phyloP scores from a whole-genome alignment of 2,797 vertebrate genomes.

The Pipistrellus pygmaeus region DNA sequence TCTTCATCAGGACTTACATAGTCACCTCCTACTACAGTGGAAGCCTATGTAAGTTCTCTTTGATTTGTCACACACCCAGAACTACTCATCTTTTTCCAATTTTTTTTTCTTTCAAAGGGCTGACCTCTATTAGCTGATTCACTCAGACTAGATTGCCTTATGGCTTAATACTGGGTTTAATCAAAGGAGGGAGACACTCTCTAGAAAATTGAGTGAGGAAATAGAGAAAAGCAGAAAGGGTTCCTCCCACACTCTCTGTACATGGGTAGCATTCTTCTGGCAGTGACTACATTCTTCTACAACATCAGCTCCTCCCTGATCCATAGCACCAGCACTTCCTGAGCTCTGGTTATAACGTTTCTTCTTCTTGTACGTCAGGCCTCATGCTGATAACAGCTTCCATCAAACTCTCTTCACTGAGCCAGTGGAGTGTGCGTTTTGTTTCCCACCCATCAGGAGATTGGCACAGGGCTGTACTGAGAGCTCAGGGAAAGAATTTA shows the following conservation, averaged over 20 bases:
- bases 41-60: background rate
- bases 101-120: background rate
- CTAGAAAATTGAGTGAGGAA: background rate
- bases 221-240: background rate
- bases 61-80: background rate
- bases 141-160: background rate
- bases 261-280: background rate
- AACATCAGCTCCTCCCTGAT: background rate
- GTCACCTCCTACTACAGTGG: background rate
- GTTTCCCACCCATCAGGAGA: background rate
- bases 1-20: background rate
- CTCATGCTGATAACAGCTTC: background rate
- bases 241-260: accelerated
- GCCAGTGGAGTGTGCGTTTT: background rate
- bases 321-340: background rate
- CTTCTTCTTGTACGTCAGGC: background rate
- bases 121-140: background rate
- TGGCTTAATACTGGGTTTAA: background rate
- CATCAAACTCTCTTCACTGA: background rate
- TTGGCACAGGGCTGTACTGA: background rate
- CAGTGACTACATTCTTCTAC: background rate
- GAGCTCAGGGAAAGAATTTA: background rate
- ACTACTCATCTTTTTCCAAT: background rate
- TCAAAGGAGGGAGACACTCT: background rate
- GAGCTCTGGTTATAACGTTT: background rate